Evolutionary conservation across 2,797 vertebrate species (phyloP).

Genomic region (Ctenopoma kingsleyae): DNA sequence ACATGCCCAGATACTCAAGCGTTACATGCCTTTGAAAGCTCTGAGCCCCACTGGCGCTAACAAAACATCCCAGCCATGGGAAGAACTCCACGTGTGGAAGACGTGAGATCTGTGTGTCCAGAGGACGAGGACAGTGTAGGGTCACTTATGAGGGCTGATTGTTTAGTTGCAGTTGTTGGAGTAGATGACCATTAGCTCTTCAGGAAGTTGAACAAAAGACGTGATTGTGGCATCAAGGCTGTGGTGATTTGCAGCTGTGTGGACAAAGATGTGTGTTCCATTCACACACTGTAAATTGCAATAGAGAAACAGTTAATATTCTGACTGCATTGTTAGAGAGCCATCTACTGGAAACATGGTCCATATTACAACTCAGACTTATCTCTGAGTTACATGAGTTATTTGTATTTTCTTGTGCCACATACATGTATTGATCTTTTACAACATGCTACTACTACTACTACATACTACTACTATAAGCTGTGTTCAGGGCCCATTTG

Average conservation of each 20-base stretch:
- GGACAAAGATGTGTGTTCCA: not conserved
- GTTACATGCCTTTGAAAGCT: constrained; percentile 56
- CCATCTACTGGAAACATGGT: constrained; percentile 73
- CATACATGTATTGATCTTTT: constrained; percentile 47
- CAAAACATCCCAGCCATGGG: constrained; percentile 47
- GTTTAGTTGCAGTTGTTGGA: constrained; percentile 12
- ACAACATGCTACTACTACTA: constrained; percentile 60
- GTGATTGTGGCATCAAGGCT: not conserved
- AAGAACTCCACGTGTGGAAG: constrained; percentile 1
- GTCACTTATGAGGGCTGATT: constrained; percentile 1
- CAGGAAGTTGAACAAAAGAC: constrained; percentile 10
- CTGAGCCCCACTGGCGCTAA: constrained; percentile 33
- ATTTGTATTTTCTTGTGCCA: not conserved
- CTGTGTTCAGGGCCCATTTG: constrained; percentile 67
- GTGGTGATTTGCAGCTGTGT: constrained; percentile 19
- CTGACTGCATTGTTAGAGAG: constrained; percentile 55
- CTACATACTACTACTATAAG: constrained; percentile 37
- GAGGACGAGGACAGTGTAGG: not conserved
- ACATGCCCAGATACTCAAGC: constrained; percentile 62
- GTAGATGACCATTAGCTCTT: constrained; percentile 3
- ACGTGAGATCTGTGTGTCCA: constrained; percentile 14
- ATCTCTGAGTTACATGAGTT: not conserved
- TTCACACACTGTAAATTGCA: not conserved
- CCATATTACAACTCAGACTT: constrained; percentile 31
- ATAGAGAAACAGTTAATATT: constrained; percentile 8